A percentile compares a stretch with the other conserved stretches of the same genome.
phyloP scores from a whole-genome alignment of 2,113 vertebrate genomes.

The Neogobius melanostomus region DNA sequence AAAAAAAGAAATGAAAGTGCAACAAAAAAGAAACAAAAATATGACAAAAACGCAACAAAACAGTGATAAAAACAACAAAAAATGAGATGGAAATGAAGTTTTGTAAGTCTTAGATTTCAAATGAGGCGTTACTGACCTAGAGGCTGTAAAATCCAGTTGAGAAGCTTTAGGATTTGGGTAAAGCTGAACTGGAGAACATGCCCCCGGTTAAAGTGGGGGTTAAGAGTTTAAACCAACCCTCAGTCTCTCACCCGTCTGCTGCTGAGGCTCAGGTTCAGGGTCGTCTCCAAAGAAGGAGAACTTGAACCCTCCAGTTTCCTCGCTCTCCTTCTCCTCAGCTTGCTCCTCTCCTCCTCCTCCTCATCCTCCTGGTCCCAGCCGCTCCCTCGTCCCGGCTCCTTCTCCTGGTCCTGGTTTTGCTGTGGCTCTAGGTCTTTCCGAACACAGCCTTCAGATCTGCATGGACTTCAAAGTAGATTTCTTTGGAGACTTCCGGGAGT shows the following conservation, averaged over 20 bases:
- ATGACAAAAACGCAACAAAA: too few relatives aligned
- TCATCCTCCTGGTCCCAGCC: constrained; percentile 34
- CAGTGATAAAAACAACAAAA: too few relatives aligned
- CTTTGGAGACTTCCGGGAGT: constrained; percentile 86
- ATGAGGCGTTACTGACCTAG: too few relatives aligned
- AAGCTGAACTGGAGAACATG: too few relatives aligned
- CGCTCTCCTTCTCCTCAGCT: constrained; percentile 12
- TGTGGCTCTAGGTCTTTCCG: constrained; percentile 50
- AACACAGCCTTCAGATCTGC: constrained; percentile 85
- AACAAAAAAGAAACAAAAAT: too few relatives aligned
- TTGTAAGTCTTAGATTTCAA: too few relatives aligned
- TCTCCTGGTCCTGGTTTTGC: constrained; percentile 9
- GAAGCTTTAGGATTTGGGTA: too few relatives aligned
- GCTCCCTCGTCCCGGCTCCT: constrained; percentile 7
- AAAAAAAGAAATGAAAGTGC: too few relatives aligned
- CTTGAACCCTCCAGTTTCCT: constrained; percentile 70
- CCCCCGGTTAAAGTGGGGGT: too few relatives aligned
- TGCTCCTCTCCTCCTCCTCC: constrained; percentile 24
- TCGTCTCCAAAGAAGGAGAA: constrained; percentile 89
- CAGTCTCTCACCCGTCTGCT: constrained; percentile 55
- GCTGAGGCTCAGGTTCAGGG: background rate
- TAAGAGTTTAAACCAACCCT: too few relatives aligned
- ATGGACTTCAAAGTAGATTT: constrained; percentile 83
- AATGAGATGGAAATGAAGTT: too few relatives aligned
- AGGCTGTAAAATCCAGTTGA: too few relatives aligned